Percentiles rank a stretch among this genome's conserved stretches.
phyloP scores from a whole-genome alignment of 2,797 vertebrate species.

The Ambastaia sidthimunki region DNA sequence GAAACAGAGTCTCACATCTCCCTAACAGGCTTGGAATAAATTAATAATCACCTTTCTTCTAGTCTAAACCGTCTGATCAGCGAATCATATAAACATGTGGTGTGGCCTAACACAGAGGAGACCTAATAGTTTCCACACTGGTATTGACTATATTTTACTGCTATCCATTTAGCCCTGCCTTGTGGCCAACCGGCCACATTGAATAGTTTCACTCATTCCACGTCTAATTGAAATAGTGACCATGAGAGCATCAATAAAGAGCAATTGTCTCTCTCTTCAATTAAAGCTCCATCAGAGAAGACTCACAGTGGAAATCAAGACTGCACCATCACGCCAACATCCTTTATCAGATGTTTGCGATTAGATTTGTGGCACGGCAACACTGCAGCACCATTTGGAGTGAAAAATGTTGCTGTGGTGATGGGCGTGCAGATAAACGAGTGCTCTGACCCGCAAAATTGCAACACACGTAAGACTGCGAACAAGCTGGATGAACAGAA shows the following conservation, averaged over 20 bases:
- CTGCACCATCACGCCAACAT: not conserved
- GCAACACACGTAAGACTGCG: slow-evolving; percentile 47
- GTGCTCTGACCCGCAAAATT: slow-evolving; percentile 44
- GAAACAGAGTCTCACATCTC: not conserved
- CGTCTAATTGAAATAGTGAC: slow-evolving; percentile 46
- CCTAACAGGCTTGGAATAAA: slow-evolving; percentile 1
- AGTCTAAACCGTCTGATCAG: not conserved
- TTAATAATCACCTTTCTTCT: not conserved
- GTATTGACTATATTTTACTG: slow-evolving; percentile 69
- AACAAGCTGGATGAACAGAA: slow-evolving; percentile 41
- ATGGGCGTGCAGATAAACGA: not conserved
- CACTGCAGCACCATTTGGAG: not conserved
- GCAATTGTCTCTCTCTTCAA: slow-evolving; percentile 18
- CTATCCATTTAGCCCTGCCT: slow-evolving; percentile 60
- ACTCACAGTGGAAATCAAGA: not conserved
- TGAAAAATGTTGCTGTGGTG: not conserved
- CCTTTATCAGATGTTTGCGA: not conserved
- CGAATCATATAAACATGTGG: not conserved
- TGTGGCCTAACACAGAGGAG: slow-evolving; percentile 5
- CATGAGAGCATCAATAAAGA: slow-evolving; percentile 19
- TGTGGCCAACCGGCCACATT: slow-evolving; percentile 46
- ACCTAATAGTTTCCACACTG: slow-evolving; percentile 62
- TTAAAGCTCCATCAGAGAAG: not conserved
- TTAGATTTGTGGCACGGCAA: not conserved
- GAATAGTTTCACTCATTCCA: slow-evolving; percentile 20